These are phyloP conservation scores for Chrysolina haemoptera DNA, from an alignment of 2,888 invertebrate genomes.

Conservation along the genomic window DNA sequence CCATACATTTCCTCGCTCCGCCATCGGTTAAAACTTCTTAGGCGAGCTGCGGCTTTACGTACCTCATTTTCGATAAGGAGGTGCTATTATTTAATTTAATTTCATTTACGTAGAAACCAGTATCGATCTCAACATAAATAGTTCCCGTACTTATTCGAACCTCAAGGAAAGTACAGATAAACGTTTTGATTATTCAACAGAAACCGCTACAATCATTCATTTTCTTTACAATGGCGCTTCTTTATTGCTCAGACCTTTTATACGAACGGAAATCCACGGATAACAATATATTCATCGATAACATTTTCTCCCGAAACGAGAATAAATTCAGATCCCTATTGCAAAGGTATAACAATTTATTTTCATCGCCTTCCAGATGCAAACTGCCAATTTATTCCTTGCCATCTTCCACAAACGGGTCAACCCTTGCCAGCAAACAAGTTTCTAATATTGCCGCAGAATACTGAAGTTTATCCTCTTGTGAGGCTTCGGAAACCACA, in stretches of 20 bases:
- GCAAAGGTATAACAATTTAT: conserved; percentile 17
- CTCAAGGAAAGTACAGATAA: too few relatives aligned
- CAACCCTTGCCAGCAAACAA: neutral
- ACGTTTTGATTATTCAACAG: neutral
- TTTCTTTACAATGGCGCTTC: neutral
- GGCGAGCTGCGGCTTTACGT: too few relatives aligned
- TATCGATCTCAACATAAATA: too few relatives aligned
- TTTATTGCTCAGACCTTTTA: neutral
- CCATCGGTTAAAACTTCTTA: too few relatives aligned
- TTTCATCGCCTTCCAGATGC: conserved; percentile 3
- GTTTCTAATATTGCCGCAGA: conserved; percentile 3
- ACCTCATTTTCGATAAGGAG: too few relatives aligned
- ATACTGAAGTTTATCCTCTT: conserved; percentile 9
- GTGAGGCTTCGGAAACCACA: too few relatives aligned
- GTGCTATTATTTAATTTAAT: too few relatives aligned
- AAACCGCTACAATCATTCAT: neutral
- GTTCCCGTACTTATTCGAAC: too few relatives aligned
- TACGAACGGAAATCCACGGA: neutral
- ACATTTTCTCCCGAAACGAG: conserved; percentile 11
- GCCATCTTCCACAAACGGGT: neutral
- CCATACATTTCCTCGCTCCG: too few relatives aligned
- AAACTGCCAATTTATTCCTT: neutral
- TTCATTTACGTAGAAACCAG: too few relatives aligned
- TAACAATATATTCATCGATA: conserved; percentile 19
- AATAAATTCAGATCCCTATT: conserved; percentile 7